Percentiles rank a stretch among this genome's conserved stretches.
Evolutionary conservation across 64 coral and sea anemone genomes (phyloP).

Genomic region (Pachyseris speciosa): DNA sequence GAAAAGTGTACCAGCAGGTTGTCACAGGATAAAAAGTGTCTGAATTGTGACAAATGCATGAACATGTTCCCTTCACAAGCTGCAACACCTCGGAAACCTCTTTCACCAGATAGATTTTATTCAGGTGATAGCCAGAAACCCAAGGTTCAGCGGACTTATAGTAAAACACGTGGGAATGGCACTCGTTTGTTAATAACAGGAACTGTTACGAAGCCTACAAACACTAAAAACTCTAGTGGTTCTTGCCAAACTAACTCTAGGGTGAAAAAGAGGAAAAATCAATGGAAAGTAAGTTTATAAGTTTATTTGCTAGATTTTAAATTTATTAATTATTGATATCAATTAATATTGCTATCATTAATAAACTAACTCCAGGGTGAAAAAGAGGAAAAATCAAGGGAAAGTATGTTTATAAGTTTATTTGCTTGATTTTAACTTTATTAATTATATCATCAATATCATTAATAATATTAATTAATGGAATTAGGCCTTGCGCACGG

Average conservation of each 20-base stretch:
- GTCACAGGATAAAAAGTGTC: background rate
- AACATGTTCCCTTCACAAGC: slow-evolving; percentile 23
- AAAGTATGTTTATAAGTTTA: slow-evolving; percentile 20
- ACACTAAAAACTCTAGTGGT: background rate
- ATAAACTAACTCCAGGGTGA: background rate
- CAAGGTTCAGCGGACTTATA: background rate
- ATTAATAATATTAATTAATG: too few relatives aligned
- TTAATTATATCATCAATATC: too few relatives aligned
- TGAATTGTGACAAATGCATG: background rate
- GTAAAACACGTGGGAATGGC: background rate
- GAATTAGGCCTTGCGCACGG: too few relatives aligned
- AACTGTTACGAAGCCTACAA: background rate
- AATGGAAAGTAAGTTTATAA: slow-evolving; percentile 8
- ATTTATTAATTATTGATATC: too few relatives aligned
- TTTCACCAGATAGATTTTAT: slow-evolving; percentile 39
- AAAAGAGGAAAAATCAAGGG: slow-evolving; percentile 20
- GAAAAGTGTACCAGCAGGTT: background rate
- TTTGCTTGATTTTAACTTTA: too few relatives aligned
- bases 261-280: slow-evolving; percentile 19
- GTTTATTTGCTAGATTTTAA: too few relatives aligned
- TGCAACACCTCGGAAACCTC: slow-evolving; percentile 21
- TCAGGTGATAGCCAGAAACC: background rate
- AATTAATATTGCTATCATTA: too few relatives aligned
- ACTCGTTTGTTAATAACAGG: background rate
- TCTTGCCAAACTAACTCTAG: background rate